Percentiles rank a stretch among this genome's conserved stretches.
Conservation (phyloP, 2,113 vertebrate species). For the Prunella fulvescens region DNA sequence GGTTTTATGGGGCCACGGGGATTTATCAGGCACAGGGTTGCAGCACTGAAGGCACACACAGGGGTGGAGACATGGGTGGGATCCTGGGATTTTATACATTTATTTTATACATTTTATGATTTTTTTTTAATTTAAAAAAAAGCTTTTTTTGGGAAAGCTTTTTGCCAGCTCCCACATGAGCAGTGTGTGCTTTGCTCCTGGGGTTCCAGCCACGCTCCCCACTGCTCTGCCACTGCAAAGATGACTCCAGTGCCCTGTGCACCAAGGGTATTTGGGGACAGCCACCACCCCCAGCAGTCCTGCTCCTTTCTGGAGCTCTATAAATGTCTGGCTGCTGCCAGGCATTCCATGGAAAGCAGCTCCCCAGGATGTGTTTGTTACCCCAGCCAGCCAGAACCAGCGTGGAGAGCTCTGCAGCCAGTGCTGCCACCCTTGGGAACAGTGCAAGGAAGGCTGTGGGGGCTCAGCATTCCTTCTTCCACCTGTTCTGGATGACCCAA, state of each 20-base stretch:
- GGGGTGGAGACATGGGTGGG: not conserved
- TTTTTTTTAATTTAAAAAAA: not conserved
- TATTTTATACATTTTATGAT: not conserved
- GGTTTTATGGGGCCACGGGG: slow-evolving; percentile 2
- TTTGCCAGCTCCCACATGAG: not conserved
- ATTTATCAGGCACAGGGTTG: not conserved
- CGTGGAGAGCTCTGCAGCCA: not conserved
- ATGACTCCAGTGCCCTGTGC: not conserved
- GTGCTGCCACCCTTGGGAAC: not conserved
- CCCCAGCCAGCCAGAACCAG: not conserved
- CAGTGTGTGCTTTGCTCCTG: not conserved
- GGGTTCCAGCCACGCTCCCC: not conserved
- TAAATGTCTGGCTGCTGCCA: not conserved
- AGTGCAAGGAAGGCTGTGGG: not conserved
- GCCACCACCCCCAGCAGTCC: not conserved
- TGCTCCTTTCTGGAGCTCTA: not conserved
- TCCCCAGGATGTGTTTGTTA: not conserved
- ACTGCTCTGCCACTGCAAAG: not conserved
- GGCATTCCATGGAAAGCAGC: not conserved
- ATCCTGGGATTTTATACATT: not conserved
- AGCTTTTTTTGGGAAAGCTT: not conserved
- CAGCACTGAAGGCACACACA: not conserved
- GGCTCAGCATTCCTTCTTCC: not conserved
- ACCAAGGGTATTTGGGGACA: not conserved
- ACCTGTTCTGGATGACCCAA: not conserved